These are phyloP conservation scores for Patella ulyssiponensis DNA, from an alignment of 2,888 invertebrate species.

Conservation along the genomic window DNA sequence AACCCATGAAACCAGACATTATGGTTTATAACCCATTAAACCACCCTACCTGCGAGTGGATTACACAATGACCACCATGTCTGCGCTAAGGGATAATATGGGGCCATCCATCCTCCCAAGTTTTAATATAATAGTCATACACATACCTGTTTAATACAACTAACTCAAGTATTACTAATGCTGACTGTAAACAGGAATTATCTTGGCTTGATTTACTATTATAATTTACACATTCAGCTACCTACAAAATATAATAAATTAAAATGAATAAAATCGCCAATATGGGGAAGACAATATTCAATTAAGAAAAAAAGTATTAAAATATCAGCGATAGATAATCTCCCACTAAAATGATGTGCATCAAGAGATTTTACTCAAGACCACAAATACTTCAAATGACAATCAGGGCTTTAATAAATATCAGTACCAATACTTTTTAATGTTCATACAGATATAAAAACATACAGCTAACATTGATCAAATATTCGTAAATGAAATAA, in stretches of 20 bases:
- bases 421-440: not conserved
- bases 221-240: conserved; percentile 55
- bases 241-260: conserved; percentile 38
- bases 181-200: conserved; percentile 80
- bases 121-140: not conserved
- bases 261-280: too few species aligned
- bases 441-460: not conserved
- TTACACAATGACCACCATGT: too few species aligned
- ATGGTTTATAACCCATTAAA: too few species aligned
- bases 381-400: not conserved
- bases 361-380: not conserved
- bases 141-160: conserved; percentile 87
- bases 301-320: too few species aligned
- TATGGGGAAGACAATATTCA: too few species aligned
- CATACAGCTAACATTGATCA: not conserved
- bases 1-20: too few species aligned
- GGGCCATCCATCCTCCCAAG: too few species aligned
- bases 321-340: not conserved
- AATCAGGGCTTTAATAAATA: not conserved
- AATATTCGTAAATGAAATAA: not conserved
- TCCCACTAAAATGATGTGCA: not conserved
- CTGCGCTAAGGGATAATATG: too few species aligned
- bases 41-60: too few species aligned
- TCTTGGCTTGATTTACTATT: conserved; percentile 41
- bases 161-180: conserved; percentile 91